Percentiles rank a stretch among this genome's conserved stretches.
These are phyloP conservation scores for Himalopsyche phryganea DNA, from an alignment of 1,140 invertebrate species.

Conservation along the genomic window DNA sequence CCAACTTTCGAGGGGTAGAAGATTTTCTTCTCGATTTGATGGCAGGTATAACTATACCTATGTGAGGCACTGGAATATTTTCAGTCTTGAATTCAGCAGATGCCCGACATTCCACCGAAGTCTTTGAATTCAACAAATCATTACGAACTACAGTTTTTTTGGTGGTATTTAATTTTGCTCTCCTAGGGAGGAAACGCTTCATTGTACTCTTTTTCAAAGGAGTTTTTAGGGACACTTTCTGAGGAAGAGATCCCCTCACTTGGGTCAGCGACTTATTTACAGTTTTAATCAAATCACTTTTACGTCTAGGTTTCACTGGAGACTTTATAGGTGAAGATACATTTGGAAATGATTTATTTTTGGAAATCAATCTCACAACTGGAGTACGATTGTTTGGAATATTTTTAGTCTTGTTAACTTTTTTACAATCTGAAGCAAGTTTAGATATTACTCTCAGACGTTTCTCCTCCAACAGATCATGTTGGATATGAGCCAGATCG, in stretches of 20 bases:
- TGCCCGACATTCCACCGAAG: too few relatives aligned
- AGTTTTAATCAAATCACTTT: background rate
- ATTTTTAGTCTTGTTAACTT: background rate
- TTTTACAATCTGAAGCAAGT: constrained; percentile 5
- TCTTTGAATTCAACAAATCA: too few relatives aligned
- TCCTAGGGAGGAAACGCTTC: background rate
- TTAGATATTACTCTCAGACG: constrained; percentile 9
- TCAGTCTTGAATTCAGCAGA: too few relatives aligned
- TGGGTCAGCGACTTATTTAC: background rate
- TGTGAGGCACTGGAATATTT: too few relatives aligned
- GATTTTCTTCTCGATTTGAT: constrained; percentile 24
- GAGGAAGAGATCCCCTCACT: background rate
- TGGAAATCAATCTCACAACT: too few relatives aligned
- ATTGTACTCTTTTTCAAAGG: background rate
- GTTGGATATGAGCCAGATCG: too few relatives aligned
- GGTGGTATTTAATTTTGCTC: too few relatives aligned
- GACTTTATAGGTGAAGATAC: too few relatives aligned
- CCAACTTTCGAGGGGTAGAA: constrained; percentile 20
- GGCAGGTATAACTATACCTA: background rate
- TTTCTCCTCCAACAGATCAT: constrained; percentile 12
- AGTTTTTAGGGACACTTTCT: background rate
- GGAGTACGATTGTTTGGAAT: too few relatives aligned
- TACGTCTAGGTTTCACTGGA: too few relatives aligned
- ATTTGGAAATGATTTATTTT: too few relatives aligned
- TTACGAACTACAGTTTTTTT: too few relatives aligned